These are phyloP conservation scores for Thrips palmi DNA, from an alignment of 1,140 invertebrate genomes.

Conservation along the genomic window DNA sequence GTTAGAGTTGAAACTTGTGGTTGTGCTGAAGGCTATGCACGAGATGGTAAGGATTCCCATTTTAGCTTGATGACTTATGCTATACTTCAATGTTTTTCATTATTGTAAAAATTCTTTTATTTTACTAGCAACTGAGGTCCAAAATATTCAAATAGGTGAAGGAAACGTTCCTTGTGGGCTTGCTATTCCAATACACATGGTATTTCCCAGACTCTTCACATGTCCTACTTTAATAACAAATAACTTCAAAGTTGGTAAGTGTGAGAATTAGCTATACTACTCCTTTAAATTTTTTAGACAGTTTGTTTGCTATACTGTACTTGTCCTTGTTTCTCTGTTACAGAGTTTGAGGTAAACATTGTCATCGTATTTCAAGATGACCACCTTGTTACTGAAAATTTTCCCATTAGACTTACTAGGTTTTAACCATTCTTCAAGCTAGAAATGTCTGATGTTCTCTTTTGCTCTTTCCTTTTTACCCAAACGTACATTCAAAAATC, in stretches of 20 bases:
- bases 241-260: slow-evolving; percentile 89
- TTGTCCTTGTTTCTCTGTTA: slow-evolving; percentile 29
- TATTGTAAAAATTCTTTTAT: slow-evolving; percentile 10
- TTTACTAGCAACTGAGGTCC: slow-evolving; percentile 79
- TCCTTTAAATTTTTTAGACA: not conserved
- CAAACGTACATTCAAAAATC: no score
- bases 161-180: slow-evolving; percentile 70
- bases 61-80: not conserved
- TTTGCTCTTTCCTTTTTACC: no score
- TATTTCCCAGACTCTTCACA: slow-evolving; percentile 87
- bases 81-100: slow-evolving; percentile 3
- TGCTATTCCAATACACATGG: slow-evolving; percentile 83
- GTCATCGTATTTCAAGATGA: slow-evolving; percentile 87
- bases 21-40: slow-evolving; percentile 82
- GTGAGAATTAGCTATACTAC: no score
- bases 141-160: slow-evolving; percentile 93
- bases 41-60: slow-evolving; percentile 49
- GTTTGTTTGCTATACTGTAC: slow-evolving; percentile 7
- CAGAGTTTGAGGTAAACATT: slow-evolving; percentile 93
- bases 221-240: slow-evolving; percentile 79
- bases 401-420: slow-evolving; percentile 63
- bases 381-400: slow-evolving; percentile 90
- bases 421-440: slow-evolving; percentile 24
- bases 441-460: no score
- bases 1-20: slow-evolving; percentile 91